Percentiles rank a stretch among this genome's conserved stretches.
These are phyloP conservation scores for Nycticorax nycticorax DNA, from an alignment of 2,113 vertebrate genomes.

Conservation along the genomic window DNA sequence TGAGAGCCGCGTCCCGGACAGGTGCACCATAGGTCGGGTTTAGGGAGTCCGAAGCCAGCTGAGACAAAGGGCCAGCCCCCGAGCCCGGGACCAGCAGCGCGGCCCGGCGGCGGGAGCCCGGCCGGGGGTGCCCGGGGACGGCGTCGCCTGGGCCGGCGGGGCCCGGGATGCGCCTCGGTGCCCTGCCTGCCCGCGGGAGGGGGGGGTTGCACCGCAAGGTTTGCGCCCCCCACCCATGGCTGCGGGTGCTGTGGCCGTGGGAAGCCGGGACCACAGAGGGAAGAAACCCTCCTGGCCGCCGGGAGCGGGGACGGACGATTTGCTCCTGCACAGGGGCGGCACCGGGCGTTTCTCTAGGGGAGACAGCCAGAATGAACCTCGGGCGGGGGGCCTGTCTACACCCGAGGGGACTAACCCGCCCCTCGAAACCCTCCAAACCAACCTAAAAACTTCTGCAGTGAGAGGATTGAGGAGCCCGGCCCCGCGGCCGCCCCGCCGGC, in stretches of 20 bases:
- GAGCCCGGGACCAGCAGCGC: not conserved
- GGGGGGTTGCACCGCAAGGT: too few relatives aligned
- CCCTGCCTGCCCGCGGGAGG: not conserved
- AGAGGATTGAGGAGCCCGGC: not conserved
- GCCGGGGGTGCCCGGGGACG: not conserved
- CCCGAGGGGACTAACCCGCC: not conserved
- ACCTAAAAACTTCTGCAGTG: not conserved
- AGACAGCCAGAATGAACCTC: not conserved
- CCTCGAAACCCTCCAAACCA: not conserved
- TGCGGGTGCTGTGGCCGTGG: not conserved
- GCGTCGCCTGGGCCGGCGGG: not conserved
- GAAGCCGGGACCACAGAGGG: not conserved
- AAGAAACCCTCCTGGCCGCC: not conserved
- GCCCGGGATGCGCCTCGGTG: not conserved
- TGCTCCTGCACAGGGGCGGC: not conserved
- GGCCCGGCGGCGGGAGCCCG: not conserved
- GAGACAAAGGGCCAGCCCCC: not conserved
- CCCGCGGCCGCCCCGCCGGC: not conserved
- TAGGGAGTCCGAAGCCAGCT: not conserved
- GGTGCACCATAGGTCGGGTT: conserved; percentile 3
- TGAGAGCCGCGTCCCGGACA: not conserved
- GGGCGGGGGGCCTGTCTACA: not conserved
- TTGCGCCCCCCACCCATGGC: too few relatives aligned
- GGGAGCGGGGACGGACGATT: not conserved
- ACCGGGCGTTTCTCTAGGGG: not conserved